Evolutionary conservation across 2,888 invertebrate species (phyloP).

Genomic region (Augiades crinisus): DNA sequence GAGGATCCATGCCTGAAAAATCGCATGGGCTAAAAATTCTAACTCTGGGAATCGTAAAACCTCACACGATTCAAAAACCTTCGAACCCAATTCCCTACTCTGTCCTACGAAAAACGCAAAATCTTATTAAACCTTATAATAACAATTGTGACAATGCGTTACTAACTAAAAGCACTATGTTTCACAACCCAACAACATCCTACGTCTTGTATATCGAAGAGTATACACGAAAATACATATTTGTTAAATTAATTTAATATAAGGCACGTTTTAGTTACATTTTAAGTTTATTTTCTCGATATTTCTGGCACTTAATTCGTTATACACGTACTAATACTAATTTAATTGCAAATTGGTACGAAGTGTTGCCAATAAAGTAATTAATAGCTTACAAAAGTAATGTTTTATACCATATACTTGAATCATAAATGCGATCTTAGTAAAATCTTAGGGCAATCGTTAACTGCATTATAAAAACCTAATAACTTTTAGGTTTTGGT

Average conservation of each 20-base stretch:
- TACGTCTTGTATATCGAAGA: conserved; percentile 8
- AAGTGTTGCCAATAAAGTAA: conserved; percentile 14
- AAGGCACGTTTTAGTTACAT: conserved; percentile 39
- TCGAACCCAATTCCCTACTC: too few species aligned
- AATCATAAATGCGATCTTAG: too few species aligned
- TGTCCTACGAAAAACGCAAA: too few species aligned
- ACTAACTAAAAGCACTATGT: conserved; percentile 28
- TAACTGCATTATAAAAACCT: too few species aligned
- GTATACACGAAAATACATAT: conserved; percentile 22
- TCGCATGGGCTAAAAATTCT: too few species aligned
- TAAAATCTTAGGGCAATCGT: too few species aligned
- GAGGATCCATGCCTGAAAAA: too few species aligned
- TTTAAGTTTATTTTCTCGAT: conserved; percentile 27
- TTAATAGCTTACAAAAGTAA: not conserved
- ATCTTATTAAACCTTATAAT: too few species aligned
- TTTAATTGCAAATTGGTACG: conserved; percentile 24
- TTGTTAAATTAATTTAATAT: conserved; percentile 30
- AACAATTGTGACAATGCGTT: conserved; percentile 46
- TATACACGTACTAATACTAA: conserved; percentile 15
- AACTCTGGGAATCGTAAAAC: too few species aligned
- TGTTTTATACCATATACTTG: too few species aligned
- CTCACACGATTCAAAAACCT: too few species aligned
- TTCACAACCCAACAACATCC: conserved; percentile 57
- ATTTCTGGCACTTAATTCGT: conserved; percentile 27
- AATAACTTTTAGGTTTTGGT: too few species aligned